phyloP scores from a whole-genome alignment of 2,888 invertebrate species.

The Cephalotes varians region DNA sequence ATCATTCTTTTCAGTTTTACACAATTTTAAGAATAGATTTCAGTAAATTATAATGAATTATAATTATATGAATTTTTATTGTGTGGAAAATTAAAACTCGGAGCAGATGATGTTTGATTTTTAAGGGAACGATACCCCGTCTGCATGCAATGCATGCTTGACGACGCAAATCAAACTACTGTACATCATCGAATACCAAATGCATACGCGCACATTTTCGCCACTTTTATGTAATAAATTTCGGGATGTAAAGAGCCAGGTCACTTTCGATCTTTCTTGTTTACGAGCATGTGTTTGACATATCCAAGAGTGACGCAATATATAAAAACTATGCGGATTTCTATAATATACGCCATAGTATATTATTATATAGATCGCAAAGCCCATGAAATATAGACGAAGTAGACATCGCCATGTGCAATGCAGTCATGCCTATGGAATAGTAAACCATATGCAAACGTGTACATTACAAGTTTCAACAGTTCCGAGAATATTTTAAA shows the following conservation, averaged over 20 bases:
- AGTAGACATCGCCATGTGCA: background rate
- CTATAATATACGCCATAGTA: background rate
- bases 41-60: slow-evolving; percentile 54
- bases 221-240: slow-evolving; percentile 40
- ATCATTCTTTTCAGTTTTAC: no score
- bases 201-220: slow-evolving; percentile 37
- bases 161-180: slow-evolving; percentile 13
- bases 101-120: background rate
- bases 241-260: slow-evolving; percentile 9
- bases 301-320: background rate
- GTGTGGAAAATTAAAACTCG: background rate
- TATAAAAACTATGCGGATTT: slow-evolving; percentile 23
- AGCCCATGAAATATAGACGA: background rate
- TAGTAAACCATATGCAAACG: background rate
- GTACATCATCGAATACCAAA: slow-evolving; percentile 43
- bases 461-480: background rate
- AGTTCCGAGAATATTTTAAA: background rate
- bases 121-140: background rate
- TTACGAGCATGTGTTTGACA: slow-evolving; percentile 44
- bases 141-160: background rate
- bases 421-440: background rate
- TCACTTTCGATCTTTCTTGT: slow-evolving; percentile 19
- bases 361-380: background rate
- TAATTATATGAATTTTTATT: slow-evolving; percentile 29
- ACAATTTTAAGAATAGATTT: background rate